Base-by-base conservation (phyloP, 2,888 invertebrate genomes). In the Osedax fenrisi region DNA sequence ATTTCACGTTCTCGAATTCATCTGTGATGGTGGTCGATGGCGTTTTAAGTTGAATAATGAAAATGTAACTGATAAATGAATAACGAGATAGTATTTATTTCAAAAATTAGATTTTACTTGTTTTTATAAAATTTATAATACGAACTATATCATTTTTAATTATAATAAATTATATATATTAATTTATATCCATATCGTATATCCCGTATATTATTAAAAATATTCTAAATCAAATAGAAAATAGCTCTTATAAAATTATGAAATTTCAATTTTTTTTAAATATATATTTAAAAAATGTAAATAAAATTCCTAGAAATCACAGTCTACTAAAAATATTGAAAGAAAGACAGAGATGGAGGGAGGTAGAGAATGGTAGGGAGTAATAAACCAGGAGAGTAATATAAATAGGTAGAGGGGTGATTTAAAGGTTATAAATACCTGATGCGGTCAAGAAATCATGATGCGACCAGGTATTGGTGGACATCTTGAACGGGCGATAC, bases 401-500 rank as follows among this genome's bases (percentile, higher is more conserved):
- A 17, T 10, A 17, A 41, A 41, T 41, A 41, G 17, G 41, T 41
- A 41, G 41, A 5, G 41, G n/a, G 41, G 17, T 41, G 41, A 10
- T 41, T 5, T 41, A 5, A 17, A 41, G 5, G 41, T 10, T 41
- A 26, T 27, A 66, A 61, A 27, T 22, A 74, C 76, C 76, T 64
- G 69, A 27, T 61, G 69, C 24, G 17, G 71, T 74, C 10, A 74
- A 56, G 67, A 62, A 72, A 21, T 76, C 76, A 5, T 76, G 71
- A 26, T 76, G 59, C 0, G 76, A 64, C 73, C 73, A 76, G 66
- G 74, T 69, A 22, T 74, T 27, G n/a, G 64, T 62, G 3, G 21
- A 74, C 0, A 23, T 61, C 41, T 26, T 59, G 13, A 56, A 27
- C 5, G 76, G 76, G n/a, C 75, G 75, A 72, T 82, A 82, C 75